Conservation (phyloP, 2,888 invertebrate genomes). For the Agrotis clavis region DNA sequence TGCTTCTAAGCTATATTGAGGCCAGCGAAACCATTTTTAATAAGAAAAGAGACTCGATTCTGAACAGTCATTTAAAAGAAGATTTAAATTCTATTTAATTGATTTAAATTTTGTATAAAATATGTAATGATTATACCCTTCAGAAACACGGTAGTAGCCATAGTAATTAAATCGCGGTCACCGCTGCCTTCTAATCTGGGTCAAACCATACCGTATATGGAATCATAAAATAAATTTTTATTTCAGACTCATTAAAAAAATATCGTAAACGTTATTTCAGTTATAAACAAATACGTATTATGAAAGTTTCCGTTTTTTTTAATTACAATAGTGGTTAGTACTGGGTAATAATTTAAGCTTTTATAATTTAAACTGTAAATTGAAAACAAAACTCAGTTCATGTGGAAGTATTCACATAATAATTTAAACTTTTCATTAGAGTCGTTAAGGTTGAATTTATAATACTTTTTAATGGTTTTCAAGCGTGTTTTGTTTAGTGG, state of each 20-base stretch:
- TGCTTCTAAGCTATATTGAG: too few relatives aligned
- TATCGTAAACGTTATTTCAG: conserved; percentile 66
- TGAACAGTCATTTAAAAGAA: too few relatives aligned
- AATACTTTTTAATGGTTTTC: conserved; percentile 44
- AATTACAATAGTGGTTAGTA: conserved; percentile 24
- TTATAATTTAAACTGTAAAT: conserved; percentile 37
- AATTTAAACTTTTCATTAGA: conserved; percentile 54
- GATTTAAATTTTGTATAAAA: not conserved
- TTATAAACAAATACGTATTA: conserved; percentile 75
- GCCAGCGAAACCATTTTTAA: too few relatives aligned
- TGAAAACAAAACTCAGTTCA: conserved; percentile 29
- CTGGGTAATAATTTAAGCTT: conserved; percentile 43
- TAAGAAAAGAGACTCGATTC: not conserved
- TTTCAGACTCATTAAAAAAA: conserved; percentile 72
- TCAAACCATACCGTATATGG: conserved; percentile 50
- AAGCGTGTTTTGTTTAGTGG: conserved; percentile 34
- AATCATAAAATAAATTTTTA: conserved; percentile 69
- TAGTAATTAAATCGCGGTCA: conserved; percentile 28
- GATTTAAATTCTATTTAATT: not conserved
- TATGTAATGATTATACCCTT: conserved; percentile 3
- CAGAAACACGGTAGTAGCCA: conserved; percentile 19
- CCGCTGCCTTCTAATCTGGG: conserved; percentile 39
- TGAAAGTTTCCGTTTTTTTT: conserved; percentile 65
- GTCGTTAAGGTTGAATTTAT: conserved; percentile 50
- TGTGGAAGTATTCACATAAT: conserved; percentile 25